Evolutionary conservation across 2,888 invertebrate species (phyloP).

Genomic region (Platycheirus albimanus): DNA sequence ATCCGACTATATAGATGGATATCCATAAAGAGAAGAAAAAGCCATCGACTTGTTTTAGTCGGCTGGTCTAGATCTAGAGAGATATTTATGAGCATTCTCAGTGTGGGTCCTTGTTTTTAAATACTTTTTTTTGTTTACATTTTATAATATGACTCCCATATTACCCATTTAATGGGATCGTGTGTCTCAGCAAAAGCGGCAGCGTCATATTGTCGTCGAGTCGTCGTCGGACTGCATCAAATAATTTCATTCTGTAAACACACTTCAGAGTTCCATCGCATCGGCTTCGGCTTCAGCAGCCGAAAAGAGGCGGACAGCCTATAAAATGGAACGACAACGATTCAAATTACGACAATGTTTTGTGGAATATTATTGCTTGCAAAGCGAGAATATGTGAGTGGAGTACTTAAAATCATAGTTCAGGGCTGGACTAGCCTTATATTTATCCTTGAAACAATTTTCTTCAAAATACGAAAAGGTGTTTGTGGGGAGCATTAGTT

Average conservation of each 20-base stretch:
- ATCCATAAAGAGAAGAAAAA: conserved; percentile 25
- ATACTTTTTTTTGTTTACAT: conserved; percentile 69
- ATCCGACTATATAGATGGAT: not conserved
- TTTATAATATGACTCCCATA: conserved; percentile 65
- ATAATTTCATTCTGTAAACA: conserved; percentile 71
- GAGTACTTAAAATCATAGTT: conserved; percentile 17
- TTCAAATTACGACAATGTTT: conserved; percentile 64
- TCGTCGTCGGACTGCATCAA: conserved; percentile 71
- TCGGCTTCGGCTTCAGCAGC: conserved; percentile 31
- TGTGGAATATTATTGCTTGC: conserved; percentile 40
- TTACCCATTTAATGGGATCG: conserved; percentile 58
- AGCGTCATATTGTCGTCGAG: conserved; percentile 67
- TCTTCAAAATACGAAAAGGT: no score
- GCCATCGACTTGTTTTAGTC: conserved; percentile 40
- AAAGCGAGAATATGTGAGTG: conserved; percentile 41
- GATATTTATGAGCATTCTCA: conserved; percentile 68
- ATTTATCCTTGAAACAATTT: no score
- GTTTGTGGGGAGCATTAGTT: no score
- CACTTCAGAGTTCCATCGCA: conserved; percentile 49
- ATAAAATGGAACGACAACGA: conserved; percentile 61
- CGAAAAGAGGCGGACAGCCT: conserved; percentile 58
- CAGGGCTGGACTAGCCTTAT: conserved; percentile 18
- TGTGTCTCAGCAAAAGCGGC: conserved; percentile 1
- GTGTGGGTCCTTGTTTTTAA: conserved; percentile 69
- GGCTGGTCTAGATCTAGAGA: conserved; percentile 46